Evolutionary conservation across 2,888 invertebrate genomes (phyloP), one percentile per base, ranked within the genome.

Genomic region (Dicyrtomina minuta): DNA sequence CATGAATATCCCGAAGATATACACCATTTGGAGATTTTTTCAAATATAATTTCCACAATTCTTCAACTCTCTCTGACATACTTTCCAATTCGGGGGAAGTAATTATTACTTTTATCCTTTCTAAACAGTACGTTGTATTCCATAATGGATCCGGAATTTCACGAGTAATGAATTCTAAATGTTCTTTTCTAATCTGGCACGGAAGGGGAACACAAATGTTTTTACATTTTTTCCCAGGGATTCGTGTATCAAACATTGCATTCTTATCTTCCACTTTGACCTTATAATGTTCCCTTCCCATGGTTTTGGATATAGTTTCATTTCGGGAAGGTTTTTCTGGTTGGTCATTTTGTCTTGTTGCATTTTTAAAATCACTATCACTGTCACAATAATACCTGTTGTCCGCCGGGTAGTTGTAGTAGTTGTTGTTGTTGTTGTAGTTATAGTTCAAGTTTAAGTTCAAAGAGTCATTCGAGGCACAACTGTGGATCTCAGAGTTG

Each of bases 11-110:
- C 10, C 61, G 66, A 17, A 71, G 59, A 17, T 60, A 49, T 12
- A 76, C 70, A 1, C 72, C 74, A n/a, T 72, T 49, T 6, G 72
- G 64, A n/a, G 72, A 67, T 22, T 64, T 61, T n/a, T 46, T 68
- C 46, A 71, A 58, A 55, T 74, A 76, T 1, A 66, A 51, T 2
- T 60, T 33, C 76, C 76, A 76, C 5, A 72, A 39, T 13, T 66
- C 66, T 6, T 41, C 22, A 5, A 66, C 39, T 6, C 51, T 15
- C 10, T n/a, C 22, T n/a, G 15, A 22, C 55, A 55, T 20, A 27
- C 20, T 4, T n/a, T 64, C 33, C 55, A 33, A n/a, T 17, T 2
- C 22, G 8, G 66, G 55, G 13, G 41, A 17, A n/a, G 4, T 22
- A 6, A 66, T 17, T 1, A 66, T 24, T 3, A 39, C 22, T 43